Evolutionary conservation across 2,888 invertebrate species (phyloP).

Genomic region (Tanypteryx hageni): DNA sequence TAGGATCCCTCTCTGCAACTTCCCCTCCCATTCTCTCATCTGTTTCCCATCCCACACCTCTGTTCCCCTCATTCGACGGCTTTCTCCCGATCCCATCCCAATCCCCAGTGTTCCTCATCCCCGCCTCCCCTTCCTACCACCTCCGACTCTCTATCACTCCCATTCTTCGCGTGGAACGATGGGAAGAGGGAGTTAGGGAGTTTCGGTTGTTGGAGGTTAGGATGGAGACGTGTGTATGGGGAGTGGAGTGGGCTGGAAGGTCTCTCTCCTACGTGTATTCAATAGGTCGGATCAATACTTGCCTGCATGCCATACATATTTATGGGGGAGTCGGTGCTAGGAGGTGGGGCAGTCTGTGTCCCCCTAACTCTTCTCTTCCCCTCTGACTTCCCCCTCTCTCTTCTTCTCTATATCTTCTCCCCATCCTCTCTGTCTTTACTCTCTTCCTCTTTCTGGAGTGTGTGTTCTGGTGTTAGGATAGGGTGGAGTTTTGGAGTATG

Average conservation of each 20-base stretch:
- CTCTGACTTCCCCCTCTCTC: background rate
- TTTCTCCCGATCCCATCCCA: background rate
- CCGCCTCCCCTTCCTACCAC: background rate
- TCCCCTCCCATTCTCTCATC: background rate
- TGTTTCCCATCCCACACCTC: background rate
- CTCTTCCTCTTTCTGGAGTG: background rate
- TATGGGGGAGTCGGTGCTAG: conserved; percentile 34
- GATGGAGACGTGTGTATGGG: conserved; percentile 52
- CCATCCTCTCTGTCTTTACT: background rate
- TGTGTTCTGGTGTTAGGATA: background rate
- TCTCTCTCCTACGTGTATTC: conserved; percentile 55
- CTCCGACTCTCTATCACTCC: conserved; percentile 35
- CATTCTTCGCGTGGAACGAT: conserved; percentile 47
- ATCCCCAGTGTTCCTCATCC: background rate
- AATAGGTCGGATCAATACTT: conserved; percentile 64
- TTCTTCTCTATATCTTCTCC: background rate
- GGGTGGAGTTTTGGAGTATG: background rate
- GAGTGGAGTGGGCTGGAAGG: conserved; percentile 16
- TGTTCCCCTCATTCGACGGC: background rate
- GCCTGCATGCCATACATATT: conserved; percentile 62
- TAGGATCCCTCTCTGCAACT: background rate
- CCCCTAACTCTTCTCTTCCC: conserved; percentile 11
- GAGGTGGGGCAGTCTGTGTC: conserved; percentile 14
- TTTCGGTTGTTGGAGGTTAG: conserved; percentile 61
- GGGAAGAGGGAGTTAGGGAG: conserved; percentile 48